Conservation (phyloP, 92 coral and sea anemone genomes). For the Bergia sp. region DNA sequence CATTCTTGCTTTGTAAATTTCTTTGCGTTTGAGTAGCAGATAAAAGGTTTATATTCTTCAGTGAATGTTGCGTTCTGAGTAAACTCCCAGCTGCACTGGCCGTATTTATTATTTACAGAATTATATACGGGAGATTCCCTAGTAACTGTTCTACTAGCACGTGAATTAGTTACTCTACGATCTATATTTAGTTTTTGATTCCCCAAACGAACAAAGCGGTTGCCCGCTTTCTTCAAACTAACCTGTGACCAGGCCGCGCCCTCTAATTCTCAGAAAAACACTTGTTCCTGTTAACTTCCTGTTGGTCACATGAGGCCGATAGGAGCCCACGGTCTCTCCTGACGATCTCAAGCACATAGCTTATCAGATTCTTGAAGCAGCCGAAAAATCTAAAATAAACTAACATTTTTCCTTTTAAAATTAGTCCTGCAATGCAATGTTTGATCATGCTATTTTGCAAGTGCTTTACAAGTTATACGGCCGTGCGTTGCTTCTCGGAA, state of each 20-base stretch:
- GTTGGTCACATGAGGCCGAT: not conserved
- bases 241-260: not conserved
- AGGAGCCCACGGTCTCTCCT: not conserved
- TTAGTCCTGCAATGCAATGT: too few relatives aligned
- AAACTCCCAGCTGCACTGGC: not conserved
- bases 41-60: not conserved
- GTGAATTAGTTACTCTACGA: too few relatives aligned
- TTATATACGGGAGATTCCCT: not conserved
- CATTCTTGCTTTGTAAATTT: not conserved
- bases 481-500: too few relatives aligned
- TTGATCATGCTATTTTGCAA: too few relatives aligned
- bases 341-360: too few relatives aligned
- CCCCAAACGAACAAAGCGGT: not conserved
- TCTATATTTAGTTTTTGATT: too few relatives aligned
- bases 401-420: too few relatives aligned
- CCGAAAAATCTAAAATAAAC: too few relatives aligned
- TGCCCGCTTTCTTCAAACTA: not conserved
- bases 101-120: not conserved
- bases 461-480: too few relatives aligned
- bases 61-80: not conserved
- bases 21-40: not conserved
- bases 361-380: too few relatives aligned
- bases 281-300: not conserved
- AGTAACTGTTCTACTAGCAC: too few relatives aligned
- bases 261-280: not conserved